Evolutionary conservation across 1,140 invertebrate species (phyloP).

Genomic region (Tetramorium parvispinum): DNA sequence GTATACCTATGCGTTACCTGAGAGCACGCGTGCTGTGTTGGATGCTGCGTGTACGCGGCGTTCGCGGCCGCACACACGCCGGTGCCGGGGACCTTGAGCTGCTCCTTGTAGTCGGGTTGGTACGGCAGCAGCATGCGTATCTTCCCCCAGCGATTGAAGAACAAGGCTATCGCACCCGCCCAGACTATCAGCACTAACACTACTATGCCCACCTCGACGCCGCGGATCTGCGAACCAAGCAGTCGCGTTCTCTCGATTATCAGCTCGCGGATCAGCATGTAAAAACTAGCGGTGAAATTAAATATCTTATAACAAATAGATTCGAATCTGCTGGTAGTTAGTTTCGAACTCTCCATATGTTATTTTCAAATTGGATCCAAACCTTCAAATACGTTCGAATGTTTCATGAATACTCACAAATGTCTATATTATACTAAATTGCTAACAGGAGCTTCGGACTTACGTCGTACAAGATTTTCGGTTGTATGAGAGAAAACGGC

Average conservation of each 20-base stretch:
- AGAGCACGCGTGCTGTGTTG: conserved; percentile 87
- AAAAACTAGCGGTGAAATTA: neutral
- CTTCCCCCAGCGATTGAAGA: conserved; percentile 97
- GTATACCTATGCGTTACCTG: conserved; percentile 84
- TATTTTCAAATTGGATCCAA: too few relatives aligned
- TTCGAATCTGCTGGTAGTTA: too few relatives aligned
- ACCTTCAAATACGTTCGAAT: too few relatives aligned
- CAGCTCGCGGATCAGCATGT: conserved; percentile 46
- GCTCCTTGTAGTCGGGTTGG: conserved; percentile 95
- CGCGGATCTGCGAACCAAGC: conserved; percentile 88
- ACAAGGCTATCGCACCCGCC: conserved; percentile 94
- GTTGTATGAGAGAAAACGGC: too few relatives aligned
- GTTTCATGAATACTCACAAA: too few relatives aligned
- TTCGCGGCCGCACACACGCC: conserved; percentile 89
- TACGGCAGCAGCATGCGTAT: conserved; percentile 96
- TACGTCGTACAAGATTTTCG: too few relatives aligned
- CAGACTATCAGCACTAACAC: conserved; percentile 94
- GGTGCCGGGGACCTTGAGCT: conserved; percentile 92
- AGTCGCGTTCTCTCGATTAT: conserved; percentile 4
- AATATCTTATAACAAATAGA: neutral
- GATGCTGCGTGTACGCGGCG: conserved; percentile 82
- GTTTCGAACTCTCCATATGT: too few relatives aligned
- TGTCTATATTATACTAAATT: too few relatives aligned
- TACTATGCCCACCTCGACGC: conserved; percentile 95
- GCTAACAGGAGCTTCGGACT: too few relatives aligned